These are phyloP conservation scores for Hippocampus zosterae DNA, from an alignment of 2,113 vertebrate species.

Conservation along the genomic window DNA sequence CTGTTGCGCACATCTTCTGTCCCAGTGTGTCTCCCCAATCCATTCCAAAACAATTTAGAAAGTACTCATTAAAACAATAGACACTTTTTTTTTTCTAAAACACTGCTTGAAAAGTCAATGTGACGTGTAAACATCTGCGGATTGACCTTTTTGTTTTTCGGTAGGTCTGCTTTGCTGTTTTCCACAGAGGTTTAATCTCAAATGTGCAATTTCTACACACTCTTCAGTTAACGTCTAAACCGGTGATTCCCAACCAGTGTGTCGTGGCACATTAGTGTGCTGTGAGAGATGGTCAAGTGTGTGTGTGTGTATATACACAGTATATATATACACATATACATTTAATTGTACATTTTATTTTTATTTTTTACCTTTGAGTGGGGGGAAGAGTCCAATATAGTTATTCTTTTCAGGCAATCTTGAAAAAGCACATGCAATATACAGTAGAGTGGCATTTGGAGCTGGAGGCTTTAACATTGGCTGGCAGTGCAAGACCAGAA, in stretches of 20 bases:
- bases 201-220: conserved; percentile 18
- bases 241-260: no score
- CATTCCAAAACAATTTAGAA: conserved; percentile 1
- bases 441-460: conserved; percentile 40
- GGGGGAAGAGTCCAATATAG: background rate
- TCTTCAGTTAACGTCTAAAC: conserved; percentile 12
- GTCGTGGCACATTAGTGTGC: no score
- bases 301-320: no score
- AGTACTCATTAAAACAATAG: conserved; percentile 11
- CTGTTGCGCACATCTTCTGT: background rate
- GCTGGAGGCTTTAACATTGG: conserved; percentile 17
- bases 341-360: no score
- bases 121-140: conserved; percentile 22
- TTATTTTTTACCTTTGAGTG: background rate
- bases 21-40: background rate
- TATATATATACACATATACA: no score
- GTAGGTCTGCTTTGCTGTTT: conserved; percentile 24
- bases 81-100: background rate
- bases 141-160: conserved; percentile 30
- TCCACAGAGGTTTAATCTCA: conserved; percentile 21
- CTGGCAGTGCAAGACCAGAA: conserved; percentile 18
- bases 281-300: no score
- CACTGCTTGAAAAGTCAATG: background rate
- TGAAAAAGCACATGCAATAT: conserved; percentile 17
- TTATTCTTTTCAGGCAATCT: conserved; percentile 6